Base-by-base conservation (phyloP, 2,113 vertebrate genomes). In the Australoheros scitulus region DNA sequence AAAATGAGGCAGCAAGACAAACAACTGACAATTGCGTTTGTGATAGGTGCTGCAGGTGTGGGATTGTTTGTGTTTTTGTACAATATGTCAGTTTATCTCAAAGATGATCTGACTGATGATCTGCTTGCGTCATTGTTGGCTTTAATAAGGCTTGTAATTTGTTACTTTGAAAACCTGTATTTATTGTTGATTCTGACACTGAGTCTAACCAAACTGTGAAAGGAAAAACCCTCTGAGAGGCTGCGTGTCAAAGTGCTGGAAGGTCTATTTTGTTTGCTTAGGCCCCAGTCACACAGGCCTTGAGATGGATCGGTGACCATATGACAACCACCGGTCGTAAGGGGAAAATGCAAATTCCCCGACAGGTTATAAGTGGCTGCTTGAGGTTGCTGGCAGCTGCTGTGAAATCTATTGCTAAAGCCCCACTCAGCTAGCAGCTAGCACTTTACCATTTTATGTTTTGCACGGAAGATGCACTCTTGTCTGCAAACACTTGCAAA, bases 1-100 rank as follows among this genome's bases (percentile, higher is more conserved):
- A 77, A 32, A 61, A 75, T 14, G 60, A 80, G 50, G 58, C 43
- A 58, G 43, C 14, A 77, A 84, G 56, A 79, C 76, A 82, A 84
- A 86, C 34, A 72, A 65, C 47, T 9, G 60, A 52, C 61, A 56
- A 41, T 56, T 24, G 18, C 7, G 5, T 29, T 70, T 82, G 22
- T 70, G 57, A 59, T 41, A 55, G 76, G 55, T 38, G 43, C n/a
- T 29, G 24, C 11, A 61, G 57, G 76, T 55, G 61, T 83, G 72
- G 72, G 63, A 80, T 74, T 56, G 60, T 78, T 65, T 79, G 63
- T 75, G 43, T 56, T 32, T 82, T 72, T 60, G 64, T 29, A 24
- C 24, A 29, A 29, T 7, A 34, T 15, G 13, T 57, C 34, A 8
- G 10, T 72, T 82, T 65, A 82, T 82, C 57, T 72, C 1, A 20